Evolutionary conservation across 2,113 vertebrate genomes (phyloP).

Genomic region (Tamias sibiricus): DNA sequence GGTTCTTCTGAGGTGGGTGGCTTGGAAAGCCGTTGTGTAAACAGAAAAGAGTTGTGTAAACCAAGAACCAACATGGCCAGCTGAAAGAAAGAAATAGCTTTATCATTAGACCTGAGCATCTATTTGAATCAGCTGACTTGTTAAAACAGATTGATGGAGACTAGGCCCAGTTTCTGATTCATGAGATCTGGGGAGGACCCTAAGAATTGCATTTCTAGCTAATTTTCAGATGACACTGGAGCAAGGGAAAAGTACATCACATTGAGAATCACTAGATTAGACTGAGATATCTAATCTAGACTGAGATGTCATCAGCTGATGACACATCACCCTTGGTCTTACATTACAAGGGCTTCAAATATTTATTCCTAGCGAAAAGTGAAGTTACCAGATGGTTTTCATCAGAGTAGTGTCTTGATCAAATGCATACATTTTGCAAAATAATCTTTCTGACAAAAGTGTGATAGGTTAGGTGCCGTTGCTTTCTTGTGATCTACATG

Average conservation of each 20-base stretch:
- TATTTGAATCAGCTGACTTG: neutral
- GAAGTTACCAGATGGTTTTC: neutral
- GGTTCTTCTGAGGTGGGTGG: neutral
- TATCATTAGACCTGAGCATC: neutral
- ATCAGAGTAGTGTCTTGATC: neutral
- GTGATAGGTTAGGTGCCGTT: neutral
- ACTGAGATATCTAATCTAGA: neutral
- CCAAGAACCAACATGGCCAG: neutral
- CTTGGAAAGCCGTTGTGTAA: neutral
- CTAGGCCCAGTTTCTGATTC: neutral
- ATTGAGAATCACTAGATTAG: neutral
- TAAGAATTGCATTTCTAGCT: neutral
- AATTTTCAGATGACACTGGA: too few species aligned
- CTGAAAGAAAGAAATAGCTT: neutral
- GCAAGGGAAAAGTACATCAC: accelerated
- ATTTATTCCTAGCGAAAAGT: neutral
- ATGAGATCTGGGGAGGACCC: neutral
- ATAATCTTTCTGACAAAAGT: neutral
- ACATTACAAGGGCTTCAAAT: neutral
- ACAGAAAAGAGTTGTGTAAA: neutral
- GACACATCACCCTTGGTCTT: neutral
- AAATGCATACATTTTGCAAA: neutral
- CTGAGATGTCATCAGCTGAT: too few species aligned
- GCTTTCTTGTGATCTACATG: accelerated
- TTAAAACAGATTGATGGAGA: neutral